Conservation (phyloP, 2,888 invertebrate species). For the Aproaerema taeniolella region DNA sequence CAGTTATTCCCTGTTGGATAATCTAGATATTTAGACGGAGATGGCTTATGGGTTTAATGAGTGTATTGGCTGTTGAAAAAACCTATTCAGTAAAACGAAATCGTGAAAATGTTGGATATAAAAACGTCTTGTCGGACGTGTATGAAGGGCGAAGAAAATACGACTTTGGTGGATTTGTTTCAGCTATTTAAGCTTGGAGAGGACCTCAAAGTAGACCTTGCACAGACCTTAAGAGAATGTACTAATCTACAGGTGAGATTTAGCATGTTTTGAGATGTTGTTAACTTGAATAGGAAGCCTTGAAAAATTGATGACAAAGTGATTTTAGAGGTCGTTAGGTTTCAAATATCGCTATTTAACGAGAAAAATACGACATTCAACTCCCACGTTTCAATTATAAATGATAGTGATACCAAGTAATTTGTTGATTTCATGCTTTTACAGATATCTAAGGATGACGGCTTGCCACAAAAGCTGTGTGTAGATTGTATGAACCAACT, state of each 20-base stretch:
- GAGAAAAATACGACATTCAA: not conserved
- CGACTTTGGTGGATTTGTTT: conserved; percentile 44
- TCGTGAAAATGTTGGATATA: conserved; percentile 46
- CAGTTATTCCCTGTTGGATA: too few relatives aligned
- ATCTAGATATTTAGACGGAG: too few relatives aligned
- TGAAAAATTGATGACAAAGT: not conserved
- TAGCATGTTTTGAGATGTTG: not conserved
- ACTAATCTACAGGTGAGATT: conserved; percentile 44
- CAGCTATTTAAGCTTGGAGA: conserved; percentile 43
- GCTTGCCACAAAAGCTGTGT: conserved; percentile 79
- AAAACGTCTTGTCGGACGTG: conserved; percentile 57
- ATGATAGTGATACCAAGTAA: not conserved
- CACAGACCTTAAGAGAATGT: conserved; percentile 46
- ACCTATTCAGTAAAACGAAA: too few relatives aligned
- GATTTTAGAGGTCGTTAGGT: not conserved
- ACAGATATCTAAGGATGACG: conserved; percentile 68
- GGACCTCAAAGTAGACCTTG: conserved; percentile 37
- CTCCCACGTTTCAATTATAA: too few relatives aligned
- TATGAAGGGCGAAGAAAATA: conserved; percentile 44
- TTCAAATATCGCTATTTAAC: not conserved
- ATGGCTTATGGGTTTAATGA: too few relatives aligned
- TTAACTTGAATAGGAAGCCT: not conserved
- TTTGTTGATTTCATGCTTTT: conserved; percentile 11
- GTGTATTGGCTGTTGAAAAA: too few relatives aligned
- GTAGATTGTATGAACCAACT: conserved; percentile 68